Evolutionary conservation across 2,888 invertebrate genomes (phyloP), one percentile per base, ranked within the genome.

Genomic region (Cheilosia urbana): DNA sequence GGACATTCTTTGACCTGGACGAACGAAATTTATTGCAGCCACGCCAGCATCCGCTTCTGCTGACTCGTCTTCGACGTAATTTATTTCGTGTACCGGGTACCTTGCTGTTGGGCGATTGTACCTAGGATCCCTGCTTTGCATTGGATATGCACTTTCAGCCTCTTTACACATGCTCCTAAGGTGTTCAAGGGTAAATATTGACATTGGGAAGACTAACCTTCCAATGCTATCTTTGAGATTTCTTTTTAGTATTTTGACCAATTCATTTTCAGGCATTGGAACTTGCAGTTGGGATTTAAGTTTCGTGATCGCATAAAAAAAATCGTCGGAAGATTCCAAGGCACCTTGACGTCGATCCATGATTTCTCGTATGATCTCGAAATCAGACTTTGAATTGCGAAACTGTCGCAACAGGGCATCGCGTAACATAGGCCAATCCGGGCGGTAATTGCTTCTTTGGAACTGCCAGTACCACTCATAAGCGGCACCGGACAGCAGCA

Each of bases 311-410:
- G 55, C 27, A 6, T 6, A 7, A 17, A 55, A 30, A 2, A n/a
- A 55, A 5, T 55, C 30, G 2, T 55, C 55, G 2, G 27, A 30
- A 0, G 55, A 30, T 9, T 55, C 30, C 30, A 7, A 55, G 3
- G 11, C 9, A 2, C 62, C 62, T 2, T 51, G 62, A 1, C 27
- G 19, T 2, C 72, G 34, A 6, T 53, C 53, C 34, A 53, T 53
- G 0, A 72, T 51, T 1, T 72, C 72, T 1, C 72, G 17, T n/a
- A 62, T 53, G 0, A 72, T 19, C 3, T 72, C 62, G 9, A 55
- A n/a, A 2, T 55, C 55, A 0, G 55, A 55, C 2, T 55, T 30
- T 2, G 55, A 27, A 3, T 27, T 30, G 5, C 55, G 55, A 17
- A 55, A 55, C 5, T 55, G 55, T n/a, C 55, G 27, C 2, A 51